A percentile compares a stretch with the other conserved stretches of the same genome.
Evolutionary conservation across 2,888 invertebrate species (phyloP).

Genomic region (Nephrocerus scutellatus): DNA sequence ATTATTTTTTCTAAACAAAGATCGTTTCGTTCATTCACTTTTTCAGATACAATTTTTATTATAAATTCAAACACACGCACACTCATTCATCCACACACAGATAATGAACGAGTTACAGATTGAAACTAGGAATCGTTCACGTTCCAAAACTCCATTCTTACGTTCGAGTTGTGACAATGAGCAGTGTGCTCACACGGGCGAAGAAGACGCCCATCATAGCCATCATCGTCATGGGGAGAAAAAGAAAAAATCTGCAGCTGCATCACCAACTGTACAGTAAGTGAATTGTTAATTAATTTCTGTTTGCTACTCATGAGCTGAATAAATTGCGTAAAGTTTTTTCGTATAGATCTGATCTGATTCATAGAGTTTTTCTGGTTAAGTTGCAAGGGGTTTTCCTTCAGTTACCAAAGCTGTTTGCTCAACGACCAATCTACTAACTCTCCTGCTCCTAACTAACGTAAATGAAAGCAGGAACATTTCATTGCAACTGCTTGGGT

Average conservation of each 20-base stretch:
- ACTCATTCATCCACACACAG: too few species aligned
- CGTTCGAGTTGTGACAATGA: conserved; percentile 55
- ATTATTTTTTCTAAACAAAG: too few species aligned
- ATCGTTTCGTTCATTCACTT: too few species aligned
- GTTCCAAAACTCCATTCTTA: conserved; percentile 63
- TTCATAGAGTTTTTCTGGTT: background rate
- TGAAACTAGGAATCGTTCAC: conserved; percentile 61
- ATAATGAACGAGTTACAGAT: conserved; percentile 41
- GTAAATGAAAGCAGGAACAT: too few species aligned
- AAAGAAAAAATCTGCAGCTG: conserved; percentile 35
- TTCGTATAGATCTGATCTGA: background rate
- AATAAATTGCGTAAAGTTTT: background rate
- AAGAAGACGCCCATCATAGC: conserved; percentile 50
- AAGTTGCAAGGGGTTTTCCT: too few species aligned
- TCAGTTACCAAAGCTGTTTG: too few species aligned
- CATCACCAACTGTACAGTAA: conserved; percentile 39
- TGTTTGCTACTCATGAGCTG: conserved; percentile 2
- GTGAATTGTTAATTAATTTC: conserved; percentile 19
- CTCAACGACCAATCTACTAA: too few species aligned
- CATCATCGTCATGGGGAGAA: conserved; percentile 41
- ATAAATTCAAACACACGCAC: too few species aligned
- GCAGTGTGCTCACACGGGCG: conserved; percentile 51
- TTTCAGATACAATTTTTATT: too few species aligned
- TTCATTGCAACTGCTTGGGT: too few species aligned
- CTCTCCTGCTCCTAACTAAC: too few species aligned